Conservation (phyloP, 2,113 vertebrate genomes). For the Sander lucioperca region DNA sequence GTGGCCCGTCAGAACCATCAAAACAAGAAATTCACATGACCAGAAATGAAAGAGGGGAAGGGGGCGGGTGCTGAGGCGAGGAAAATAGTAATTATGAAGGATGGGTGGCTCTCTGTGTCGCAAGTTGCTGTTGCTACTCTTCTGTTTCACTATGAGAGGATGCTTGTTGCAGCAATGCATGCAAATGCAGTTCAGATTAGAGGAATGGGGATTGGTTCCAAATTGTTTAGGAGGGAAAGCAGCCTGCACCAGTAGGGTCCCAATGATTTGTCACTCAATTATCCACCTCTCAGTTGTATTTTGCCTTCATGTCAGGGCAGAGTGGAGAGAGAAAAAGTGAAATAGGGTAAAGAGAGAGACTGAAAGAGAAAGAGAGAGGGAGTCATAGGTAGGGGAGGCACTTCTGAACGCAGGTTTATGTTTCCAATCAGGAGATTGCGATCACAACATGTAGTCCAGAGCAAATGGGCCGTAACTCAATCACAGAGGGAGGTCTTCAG, state of each 20-base stretch:
- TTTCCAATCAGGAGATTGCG: conserved; percentile 72
- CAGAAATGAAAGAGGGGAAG: conserved; percentile 15
- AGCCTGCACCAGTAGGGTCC: conserved; percentile 2
- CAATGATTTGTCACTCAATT: conserved; percentile 41
- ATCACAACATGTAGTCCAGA: conserved; percentile 64
- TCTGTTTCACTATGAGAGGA: conserved; percentile 2
- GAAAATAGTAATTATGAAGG: conserved; percentile 58
- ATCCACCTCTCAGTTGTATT: conserved; percentile 34
- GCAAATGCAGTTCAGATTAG: conserved; percentile 1
- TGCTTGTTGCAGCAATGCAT: neutral
- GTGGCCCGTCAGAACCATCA: conserved; percentile 43
- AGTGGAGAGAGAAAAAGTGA: neutral
- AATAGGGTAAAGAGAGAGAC: neutral
- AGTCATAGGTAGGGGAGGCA: conserved; percentile 22
- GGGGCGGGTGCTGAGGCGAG: conserved; percentile 1
- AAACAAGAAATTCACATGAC: conserved; percentile 58
- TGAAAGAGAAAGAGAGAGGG: conserved; percentile 2
- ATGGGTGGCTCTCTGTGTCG: neutral
- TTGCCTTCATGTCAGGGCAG: neutral
- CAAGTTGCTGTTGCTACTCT: conserved; percentile 7
- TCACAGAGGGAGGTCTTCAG: conserved; percentile 64
- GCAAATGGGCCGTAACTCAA: conserved; percentile 70
- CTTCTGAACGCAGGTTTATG: conserved; percentile 55
- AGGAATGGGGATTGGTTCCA: conserved; percentile 22
- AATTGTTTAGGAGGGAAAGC: conserved; percentile 21